Evolutionary conservation across 2,888 invertebrate species (phyloP), one percentile per base, ranked within the genome.

Genomic region (Apodemia duryi): DNA sequence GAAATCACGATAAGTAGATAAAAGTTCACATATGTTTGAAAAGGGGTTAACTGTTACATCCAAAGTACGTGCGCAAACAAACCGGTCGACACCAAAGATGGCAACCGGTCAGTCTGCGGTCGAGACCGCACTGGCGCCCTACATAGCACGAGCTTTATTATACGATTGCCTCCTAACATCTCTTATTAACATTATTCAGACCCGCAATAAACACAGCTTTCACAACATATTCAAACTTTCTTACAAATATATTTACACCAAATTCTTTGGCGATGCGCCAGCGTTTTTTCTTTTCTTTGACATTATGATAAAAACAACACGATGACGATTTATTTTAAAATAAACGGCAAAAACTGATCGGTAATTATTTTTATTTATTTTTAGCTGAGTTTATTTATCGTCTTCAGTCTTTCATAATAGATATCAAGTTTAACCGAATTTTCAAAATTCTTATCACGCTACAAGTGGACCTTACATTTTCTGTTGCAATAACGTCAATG

Each of bases 61-160:
- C 75, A 77, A 79, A 78, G 77, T 69, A 69, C 77, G 76, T 80
- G 80, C 79, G 81, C 80, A 79, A 75, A 75, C 75, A 82, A 90
- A 90, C 91, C 91, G 89, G 91, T 90, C 82, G 79, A 75, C 74
- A 71, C 89, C 90, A 84, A 88, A 89, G 85, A 90, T 84, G 90
- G 89, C 75, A 86, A 84, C 88, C 84, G 86, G 83, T 84, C 82
- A 77, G 77, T 85, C 84, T 84, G 85, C 85, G 91, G 88, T 84
- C 88, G 85, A 84, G 75, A 72, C 75, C 74, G 77, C 75, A 70
- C 71, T 72, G 72, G 68, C 77, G 76, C 80, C 86, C 89, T 86
- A 89, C 85, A 81, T 86, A 81, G 77, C 75, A 73, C 71, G 73
- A 77, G 75, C 73, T 74, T 72, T 74, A 77, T 60, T 32, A 60